Percentiles rank a stretch among this genome's conserved stretches.
Evolutionary conservation across 2,113 vertebrate genomes (phyloP).

Genomic region (Hypocryptadius cinnamomeus): DNA sequence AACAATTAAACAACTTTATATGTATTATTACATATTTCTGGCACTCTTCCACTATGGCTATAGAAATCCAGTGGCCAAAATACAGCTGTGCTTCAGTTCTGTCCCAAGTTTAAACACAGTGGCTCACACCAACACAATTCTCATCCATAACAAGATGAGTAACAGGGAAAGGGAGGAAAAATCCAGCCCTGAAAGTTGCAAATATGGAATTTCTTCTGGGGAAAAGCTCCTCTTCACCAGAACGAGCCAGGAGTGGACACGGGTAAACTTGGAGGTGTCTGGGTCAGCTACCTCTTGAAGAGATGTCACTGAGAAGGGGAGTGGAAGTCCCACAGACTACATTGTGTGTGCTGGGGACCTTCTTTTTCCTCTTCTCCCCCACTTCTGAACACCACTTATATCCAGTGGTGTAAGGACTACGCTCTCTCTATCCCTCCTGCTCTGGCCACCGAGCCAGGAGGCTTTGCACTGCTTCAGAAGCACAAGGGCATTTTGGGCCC

Average conservation of each 20-base stretch:
- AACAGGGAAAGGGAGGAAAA: background rate
- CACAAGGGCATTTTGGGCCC: background rate
- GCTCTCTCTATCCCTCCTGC: background rate
- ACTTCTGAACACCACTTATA: background rate
- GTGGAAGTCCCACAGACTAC: background rate
- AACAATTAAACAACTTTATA: background rate
- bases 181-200: background rate
- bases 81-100: background rate
- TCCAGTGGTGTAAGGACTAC: accelerated
- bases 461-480: background rate
- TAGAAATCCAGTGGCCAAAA: background rate
- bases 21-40: background rate
- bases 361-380: background rate
- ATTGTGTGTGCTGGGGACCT: background rate
- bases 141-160: background rate
- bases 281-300: background rate
- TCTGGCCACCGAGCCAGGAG: background rate
- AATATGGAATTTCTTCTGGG: background rate
- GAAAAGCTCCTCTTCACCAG: background rate
- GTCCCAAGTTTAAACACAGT: background rate
- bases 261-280: background rate
- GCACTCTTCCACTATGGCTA: background rate
- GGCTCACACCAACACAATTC: background rate
- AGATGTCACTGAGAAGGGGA: background rate
- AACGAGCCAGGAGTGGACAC: background rate